Conservation (phyloP, 2,113 vertebrate species). For the Danionella cerebrum region DNA sequence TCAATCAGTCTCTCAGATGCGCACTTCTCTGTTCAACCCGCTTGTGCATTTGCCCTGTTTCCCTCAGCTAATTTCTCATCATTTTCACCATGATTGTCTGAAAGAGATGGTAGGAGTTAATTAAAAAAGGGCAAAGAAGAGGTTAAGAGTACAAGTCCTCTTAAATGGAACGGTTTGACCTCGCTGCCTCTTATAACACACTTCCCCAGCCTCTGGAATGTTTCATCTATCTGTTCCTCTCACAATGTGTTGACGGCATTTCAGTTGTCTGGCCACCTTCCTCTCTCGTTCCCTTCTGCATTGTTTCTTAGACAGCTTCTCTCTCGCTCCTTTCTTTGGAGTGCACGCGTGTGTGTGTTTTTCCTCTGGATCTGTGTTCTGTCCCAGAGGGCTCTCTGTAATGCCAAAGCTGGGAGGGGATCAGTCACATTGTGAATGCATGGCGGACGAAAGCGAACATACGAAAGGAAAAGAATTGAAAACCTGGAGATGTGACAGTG, state of each 20-base stretch:
- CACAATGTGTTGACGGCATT: not conserved
- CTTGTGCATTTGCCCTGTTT: not conserved
- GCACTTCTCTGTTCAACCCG: not conserved
- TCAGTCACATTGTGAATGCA: conserved; percentile 20
- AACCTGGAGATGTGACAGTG: not conserved
- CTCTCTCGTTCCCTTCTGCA: not conserved
- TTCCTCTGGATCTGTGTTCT: conserved; percentile 4
- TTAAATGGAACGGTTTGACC: not conserved
- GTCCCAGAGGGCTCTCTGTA: conserved; percentile 23
- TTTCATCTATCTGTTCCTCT: not conserved
- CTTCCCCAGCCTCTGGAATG: not conserved
- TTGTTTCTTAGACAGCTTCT: conserved; percentile 5
- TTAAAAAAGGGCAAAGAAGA: not conserved
- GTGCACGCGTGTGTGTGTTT: conserved; percentile 12
- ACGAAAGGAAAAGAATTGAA: not conserved
- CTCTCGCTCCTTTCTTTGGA: conserved; percentile 1
- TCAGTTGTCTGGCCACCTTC: not conserved
- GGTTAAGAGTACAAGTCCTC: conserved; percentile 9
- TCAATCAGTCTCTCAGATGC: not conserved
- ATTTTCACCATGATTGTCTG: not conserved
- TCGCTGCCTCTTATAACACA: not conserved
- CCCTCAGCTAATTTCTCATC: conserved; percentile 3
- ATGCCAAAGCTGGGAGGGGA: conserved; percentile 28
- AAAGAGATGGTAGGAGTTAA: conserved; percentile 17
- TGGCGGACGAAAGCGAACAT: conserved; percentile 6